These are phyloP conservation scores for Charanyca ferruginea DNA, from an alignment of 2,888 invertebrate species.

Conservation along the genomic window DNA sequence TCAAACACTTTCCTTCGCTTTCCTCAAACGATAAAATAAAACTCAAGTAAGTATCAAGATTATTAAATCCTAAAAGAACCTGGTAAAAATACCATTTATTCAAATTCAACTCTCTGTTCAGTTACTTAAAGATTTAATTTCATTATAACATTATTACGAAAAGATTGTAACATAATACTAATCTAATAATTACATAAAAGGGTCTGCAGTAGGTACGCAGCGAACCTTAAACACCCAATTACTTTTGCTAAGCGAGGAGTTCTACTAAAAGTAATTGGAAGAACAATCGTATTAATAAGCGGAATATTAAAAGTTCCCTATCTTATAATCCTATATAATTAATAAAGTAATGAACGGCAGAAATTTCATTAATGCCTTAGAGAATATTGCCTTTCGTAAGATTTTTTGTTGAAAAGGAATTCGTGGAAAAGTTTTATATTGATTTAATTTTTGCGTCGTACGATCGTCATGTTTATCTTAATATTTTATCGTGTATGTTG, in stretches of 20 bases:
- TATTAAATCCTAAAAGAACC: background rate
- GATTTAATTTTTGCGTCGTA: background rate
- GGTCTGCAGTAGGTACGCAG: slow-evolving; percentile 24
- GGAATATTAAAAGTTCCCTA: slow-evolving; percentile 47
- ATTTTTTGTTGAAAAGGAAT: slow-evolving; percentile 14
- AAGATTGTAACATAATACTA: slow-evolving; percentile 40
- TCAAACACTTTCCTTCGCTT: background rate
- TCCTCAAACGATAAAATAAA: background rate
- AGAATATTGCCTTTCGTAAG: slow-evolving; percentile 20
- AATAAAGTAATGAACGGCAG: slow-evolving; percentile 49
- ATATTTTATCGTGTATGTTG: background rate
- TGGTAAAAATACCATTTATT: background rate
- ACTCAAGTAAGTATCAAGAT: background rate
- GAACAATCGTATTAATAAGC: slow-evolving; percentile 51
- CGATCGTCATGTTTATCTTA: background rate
- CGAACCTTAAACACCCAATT: slow-evolving; percentile 55
- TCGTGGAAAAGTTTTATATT: slow-evolving; percentile 8
- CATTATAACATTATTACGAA: slow-evolving; percentile 30
- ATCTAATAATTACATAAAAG: slow-evolving; percentile 51
- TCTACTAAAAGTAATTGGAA: slow-evolving; percentile 49
- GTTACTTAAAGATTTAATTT: slow-evolving; percentile 21
- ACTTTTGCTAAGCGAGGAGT: slow-evolving; percentile 41
- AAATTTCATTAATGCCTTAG: slow-evolving; percentile 37
- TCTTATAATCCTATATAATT: slow-evolving; percentile 53
- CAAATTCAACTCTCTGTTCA: slow-evolving; percentile 4